Conservation (phyloP, 2,113 vertebrate species). For the Macquaria ambigua region DNA sequence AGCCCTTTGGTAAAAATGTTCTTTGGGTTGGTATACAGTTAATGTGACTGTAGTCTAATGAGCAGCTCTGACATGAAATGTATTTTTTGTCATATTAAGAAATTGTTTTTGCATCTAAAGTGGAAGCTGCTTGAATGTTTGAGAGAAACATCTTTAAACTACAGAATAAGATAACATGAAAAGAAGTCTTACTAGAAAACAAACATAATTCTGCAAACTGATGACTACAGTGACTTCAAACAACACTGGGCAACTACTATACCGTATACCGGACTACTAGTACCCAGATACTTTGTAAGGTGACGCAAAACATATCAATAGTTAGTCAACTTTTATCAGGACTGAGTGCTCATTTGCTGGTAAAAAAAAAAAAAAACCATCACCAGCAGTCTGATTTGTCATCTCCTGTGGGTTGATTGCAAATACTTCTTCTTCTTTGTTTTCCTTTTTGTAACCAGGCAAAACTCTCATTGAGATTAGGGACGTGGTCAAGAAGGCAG, state of each 20-base stretch:
- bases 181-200: neutral
- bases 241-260: neutral
- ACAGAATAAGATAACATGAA: slow-evolving; percentile 4
- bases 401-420: neutral
- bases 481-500: too few species aligned
- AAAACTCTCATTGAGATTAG: neutral
- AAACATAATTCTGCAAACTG: neutral
- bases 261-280: neutral
- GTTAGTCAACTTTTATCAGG: neutral
- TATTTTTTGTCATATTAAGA: neutral
- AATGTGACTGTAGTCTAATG: neutral
- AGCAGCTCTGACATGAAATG: neutral
- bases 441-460: neutral
- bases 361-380: too few species aligned
- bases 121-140: neutral
- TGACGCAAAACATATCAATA: neutral
- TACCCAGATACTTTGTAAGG: too few species aligned
- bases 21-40: neutral
- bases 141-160: neutral
- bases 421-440: neutral
- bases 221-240: neutral
- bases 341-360: neutral
- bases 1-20: neutral
- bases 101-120: neutral
- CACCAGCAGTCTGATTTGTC: neutral